Evolutionary conservation across 2,888 invertebrate species (phyloP).

Genomic region (Dryocosmus kuriphilus): DNA sequence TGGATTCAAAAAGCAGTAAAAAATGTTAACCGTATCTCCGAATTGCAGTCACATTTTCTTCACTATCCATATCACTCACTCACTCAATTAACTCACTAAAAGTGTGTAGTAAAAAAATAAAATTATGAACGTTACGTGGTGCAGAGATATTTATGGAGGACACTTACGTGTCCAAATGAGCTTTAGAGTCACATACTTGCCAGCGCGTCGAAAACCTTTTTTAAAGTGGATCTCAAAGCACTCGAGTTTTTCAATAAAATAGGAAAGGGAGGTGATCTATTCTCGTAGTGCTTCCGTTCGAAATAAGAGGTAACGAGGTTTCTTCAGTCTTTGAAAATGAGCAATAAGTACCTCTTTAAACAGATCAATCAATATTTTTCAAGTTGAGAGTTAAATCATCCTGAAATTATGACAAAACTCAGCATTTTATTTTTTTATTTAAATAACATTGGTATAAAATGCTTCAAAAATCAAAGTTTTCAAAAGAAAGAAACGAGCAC

Average conservation of each 20-base stretch:
- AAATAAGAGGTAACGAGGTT: background rate
- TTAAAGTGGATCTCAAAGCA: conserved; percentile 29
- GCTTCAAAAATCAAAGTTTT: background rate
- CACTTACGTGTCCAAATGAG: background rate
- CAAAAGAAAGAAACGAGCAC: no score
- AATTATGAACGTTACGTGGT: background rate
- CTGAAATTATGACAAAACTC: background rate
- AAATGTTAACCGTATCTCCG: background rate
- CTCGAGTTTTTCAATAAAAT: conserved; percentile 9
- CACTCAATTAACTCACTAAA: background rate
- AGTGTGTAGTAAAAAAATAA: background rate
- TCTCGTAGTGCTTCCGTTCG: conserved; percentile 12
- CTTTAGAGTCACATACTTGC: background rate
- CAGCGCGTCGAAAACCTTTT: background rate
- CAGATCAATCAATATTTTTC: background rate
- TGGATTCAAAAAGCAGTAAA: background rate
- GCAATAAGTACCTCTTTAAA: background rate
- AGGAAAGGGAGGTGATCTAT: conserved; percentile 9
- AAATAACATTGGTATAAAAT: background rate
- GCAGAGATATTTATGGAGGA: background rate
- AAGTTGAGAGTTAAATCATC: background rate
- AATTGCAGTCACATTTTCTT: background rate
- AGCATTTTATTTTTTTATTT: background rate
- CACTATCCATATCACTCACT: background rate
- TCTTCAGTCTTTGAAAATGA: background rate